phyloP scores from a whole-genome alignment of 1,140 invertebrate species.

The Nixonia krombeini region DNA sequence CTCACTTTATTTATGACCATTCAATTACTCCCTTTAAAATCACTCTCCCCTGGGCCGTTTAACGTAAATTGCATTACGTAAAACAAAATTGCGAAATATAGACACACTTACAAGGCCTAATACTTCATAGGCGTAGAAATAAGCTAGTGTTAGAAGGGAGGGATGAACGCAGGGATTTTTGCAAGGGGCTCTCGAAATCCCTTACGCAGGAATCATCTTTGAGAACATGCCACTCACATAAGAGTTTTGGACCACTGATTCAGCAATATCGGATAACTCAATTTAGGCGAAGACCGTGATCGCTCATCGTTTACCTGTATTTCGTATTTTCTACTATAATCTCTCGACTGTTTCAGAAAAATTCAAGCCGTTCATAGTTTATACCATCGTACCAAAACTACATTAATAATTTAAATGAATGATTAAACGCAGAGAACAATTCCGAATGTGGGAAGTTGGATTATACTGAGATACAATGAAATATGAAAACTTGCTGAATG shows the following conservation, averaged over 20 bases:
- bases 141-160: not conserved
- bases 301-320: not conserved
- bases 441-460: no score
- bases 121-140: not conserved
- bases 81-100: not conserved
- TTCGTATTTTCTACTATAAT: not conserved
- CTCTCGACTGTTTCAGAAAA: not conserved
- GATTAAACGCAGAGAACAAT: no score
- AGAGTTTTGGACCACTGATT: not conserved
- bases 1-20: not conserved
- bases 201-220: not conserved
- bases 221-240: not conserved
- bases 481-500: not conserved
- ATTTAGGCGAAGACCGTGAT: not conserved
- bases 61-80: not conserved
- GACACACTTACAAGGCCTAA: not conserved
- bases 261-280: conserved; percentile 2
- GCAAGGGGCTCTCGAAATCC: not conserved
- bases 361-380: not conserved
- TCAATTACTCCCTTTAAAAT: not conserved
- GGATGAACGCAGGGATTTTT: not conserved
- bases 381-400: not conserved
- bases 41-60: no score
- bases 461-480: not conserved
- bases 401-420: not conserved